Evolutionary conservation across 2,888 invertebrate species (phyloP).

Genomic region (Galerucella pusilla): DNA sequence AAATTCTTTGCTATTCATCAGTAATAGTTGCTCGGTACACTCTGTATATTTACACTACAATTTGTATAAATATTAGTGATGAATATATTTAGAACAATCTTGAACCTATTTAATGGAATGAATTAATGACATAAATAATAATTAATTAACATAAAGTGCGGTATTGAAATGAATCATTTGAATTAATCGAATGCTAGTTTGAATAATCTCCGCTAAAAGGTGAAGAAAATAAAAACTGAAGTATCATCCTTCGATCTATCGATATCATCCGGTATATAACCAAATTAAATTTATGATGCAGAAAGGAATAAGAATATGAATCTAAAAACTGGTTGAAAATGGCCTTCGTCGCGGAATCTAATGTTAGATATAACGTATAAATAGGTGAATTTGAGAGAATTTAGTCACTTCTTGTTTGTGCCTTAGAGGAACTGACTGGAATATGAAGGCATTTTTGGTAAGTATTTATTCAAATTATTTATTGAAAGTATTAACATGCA

Average conservation of each 20-base stretch:
- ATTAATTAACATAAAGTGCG: neutral
- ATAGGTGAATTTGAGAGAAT: conserved; percentile 33
- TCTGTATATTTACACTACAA: neutral
- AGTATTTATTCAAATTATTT: neutral
- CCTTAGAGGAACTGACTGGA: conserved; percentile 36
- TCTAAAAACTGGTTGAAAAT: conserved; percentile 35
- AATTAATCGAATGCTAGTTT: conserved; percentile 1
- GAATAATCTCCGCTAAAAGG: neutral
- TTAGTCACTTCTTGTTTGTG: conserved; percentile 40
- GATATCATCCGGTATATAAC: conserved; percentile 1
- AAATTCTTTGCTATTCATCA: no score
- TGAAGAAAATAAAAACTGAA: neutral
- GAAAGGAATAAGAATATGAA: conserved; percentile 8
- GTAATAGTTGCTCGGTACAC: no score
- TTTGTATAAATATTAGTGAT: no score
- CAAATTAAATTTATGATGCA: conserved; percentile 16
- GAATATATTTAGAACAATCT: neutral
- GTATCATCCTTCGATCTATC: conserved; percentile 5
- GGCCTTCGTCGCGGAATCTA: conserved; percentile 8
- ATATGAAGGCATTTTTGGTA: conserved; percentile 23
- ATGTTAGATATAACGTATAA: conserved; percentile 15
- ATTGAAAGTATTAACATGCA: no score
- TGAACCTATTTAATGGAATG: no score
- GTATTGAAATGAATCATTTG: neutral
- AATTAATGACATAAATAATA: neutral